Evolutionary conservation across 2,797 vertebrate species (phyloP), one percentile per base, ranked within the genome.

Genomic region (Macrochelys suwanniensis): DNA sequence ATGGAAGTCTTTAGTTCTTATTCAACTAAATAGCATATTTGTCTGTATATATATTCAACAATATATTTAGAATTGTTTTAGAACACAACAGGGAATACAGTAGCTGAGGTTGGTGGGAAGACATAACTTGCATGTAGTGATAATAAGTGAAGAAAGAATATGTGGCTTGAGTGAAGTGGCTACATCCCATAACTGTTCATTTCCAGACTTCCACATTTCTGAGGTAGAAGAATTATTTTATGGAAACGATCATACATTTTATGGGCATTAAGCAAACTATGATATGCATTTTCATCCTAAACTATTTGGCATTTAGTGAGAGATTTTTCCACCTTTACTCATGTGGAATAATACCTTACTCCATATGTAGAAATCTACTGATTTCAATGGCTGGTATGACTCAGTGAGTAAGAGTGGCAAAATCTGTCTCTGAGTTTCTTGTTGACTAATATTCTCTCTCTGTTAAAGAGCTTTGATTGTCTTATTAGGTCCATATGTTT

Each of bases 401-500:
- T 85, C 45, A 77, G 0, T 0, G 5, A 91, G 9, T 0, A 0
- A 21, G 19, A 53, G 1, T 57, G 88, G 78, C 31, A 87, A 0
- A 1, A 57, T 89, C 49, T 91, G 76, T 85, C 74, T 92, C 92
- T 74, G 37, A 21, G 3, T 91, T 96, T 89, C 15, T 31, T 61
- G 77, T 90, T 85, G 49, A 86, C 31, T 68, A 8, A 85, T 80
- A n/a, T 42, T 82, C 26, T 80, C 25, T 84, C 51, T 76, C 59
- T 90, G 89, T 92, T 89, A 31, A 19, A 95, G 26, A 88, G 65
- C 2, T 90, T 94, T 74, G 68, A 71, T 42, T 71, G 13, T 11
- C 87, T 91, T 94, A 81, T 59, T 89, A 3, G 37, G 42, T 61
- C 89, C n/a, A 45, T 94, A 87, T 94, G n/a, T 91, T 93, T 88